Evolutionary conservation across 35 echinoderm and acorn worm genomes (phyloP).

Genomic region (Stichopus chloronotus): DNA sequence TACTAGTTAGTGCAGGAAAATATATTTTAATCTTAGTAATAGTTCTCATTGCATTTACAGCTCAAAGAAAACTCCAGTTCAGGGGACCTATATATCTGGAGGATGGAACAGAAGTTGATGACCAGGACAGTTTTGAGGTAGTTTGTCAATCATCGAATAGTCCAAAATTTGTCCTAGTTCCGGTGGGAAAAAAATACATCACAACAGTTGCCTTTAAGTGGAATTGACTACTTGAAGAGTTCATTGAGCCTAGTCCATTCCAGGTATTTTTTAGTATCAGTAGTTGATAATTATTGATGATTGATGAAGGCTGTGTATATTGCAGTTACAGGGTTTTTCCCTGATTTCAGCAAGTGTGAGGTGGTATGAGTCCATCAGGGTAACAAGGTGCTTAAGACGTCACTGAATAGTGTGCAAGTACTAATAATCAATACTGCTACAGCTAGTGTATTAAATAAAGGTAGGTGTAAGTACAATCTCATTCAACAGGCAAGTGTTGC

Average conservation of each 20-base stretch:
- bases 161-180: not conserved
- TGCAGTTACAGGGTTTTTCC: not conserved
- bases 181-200: not conserved
- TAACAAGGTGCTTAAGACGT: not conserved
- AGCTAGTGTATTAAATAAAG: too few relatives aligned
- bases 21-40: not conserved
- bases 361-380: not conserved
- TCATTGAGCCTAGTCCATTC: not conserved
- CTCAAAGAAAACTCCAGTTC: not conserved
- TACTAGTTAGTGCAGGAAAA: not conserved
- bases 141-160: not conserved
- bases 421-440: too few relatives aligned
- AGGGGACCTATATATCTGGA: not conserved
- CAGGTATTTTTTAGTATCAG: not conserved
- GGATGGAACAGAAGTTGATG: not conserved
- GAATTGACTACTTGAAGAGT: not conserved
- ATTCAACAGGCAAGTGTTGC: too few relatives aligned
- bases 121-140: slow-evolving; percentile 2
- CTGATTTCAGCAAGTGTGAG: not conserved
- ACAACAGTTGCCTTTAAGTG: not conserved
- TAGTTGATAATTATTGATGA: slow-evolving; percentile 12
- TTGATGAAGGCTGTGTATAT: not conserved
- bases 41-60: not conserved
- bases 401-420: too few relatives aligned
- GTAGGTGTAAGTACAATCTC: too few relatives aligned